These are phyloP conservation scores for Drosophila yooni DNA, from an alignment of 2,888 invertebrate species.

Conservation along the genomic window DNA sequence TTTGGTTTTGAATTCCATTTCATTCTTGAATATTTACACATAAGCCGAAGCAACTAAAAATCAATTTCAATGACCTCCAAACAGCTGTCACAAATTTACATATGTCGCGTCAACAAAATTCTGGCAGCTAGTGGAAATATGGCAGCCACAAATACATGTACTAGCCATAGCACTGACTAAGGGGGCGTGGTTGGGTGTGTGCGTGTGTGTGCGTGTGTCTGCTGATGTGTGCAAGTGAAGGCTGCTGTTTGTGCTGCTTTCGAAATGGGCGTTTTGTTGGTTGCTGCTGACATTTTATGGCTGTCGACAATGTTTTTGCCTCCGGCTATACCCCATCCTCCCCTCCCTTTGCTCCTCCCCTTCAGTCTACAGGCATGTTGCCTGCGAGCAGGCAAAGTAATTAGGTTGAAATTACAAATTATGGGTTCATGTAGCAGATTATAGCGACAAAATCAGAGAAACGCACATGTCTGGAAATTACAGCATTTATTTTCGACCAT, in stretches of 20 bases:
- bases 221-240: conserved; percentile 38
- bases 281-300: conserved; percentile 76
- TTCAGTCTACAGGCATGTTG: conserved; percentile 4
- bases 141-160: conserved; percentile 49
- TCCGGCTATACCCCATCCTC: conserved; percentile 27
- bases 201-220: conserved; percentile 5
- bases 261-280: conserved; percentile 74
- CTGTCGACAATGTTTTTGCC: conserved; percentile 70
- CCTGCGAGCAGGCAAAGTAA: conserved; percentile 60
- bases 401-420: conserved; percentile 82
- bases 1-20: conserved; percentile 5
- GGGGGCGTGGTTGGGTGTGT: conserved; percentile 52
- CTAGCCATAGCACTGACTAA: conserved; percentile 28
- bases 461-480: conserved; percentile 62
- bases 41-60: conserved; percentile 35
- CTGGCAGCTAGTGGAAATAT: conserved; percentile 32
- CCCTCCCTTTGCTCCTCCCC: too few relatives aligned
- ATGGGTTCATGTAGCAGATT: conserved; percentile 80
- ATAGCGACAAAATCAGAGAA: conserved; percentile 74
- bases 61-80: conserved; percentile 70
- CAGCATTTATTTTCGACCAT: conserved; percentile 56
- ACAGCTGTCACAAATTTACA: conserved; percentile 69
- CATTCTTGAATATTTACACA: conserved; percentile 2
- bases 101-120: conserved; percentile 58
- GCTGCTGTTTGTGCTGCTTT: conserved; percentile 33